Base-by-base conservation (phyloP, 2,797 vertebrate genomes). In the Lutjanus campechanus region DNA sequence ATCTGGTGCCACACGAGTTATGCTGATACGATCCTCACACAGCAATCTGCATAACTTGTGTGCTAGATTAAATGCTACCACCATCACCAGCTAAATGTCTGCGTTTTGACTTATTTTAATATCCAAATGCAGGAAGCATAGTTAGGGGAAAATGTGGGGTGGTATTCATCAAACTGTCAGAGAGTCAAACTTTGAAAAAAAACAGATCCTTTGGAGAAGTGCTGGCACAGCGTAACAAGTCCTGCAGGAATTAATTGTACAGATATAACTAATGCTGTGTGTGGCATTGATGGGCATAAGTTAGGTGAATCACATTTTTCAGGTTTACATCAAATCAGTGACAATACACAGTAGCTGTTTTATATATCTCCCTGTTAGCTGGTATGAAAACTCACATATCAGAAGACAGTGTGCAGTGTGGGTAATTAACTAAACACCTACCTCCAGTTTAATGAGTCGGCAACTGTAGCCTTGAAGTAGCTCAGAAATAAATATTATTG, bases 101-200 rank as follows among this genome's bases (percentile, higher is more conserved):
- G 36, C 9, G 58, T 76, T 70, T 85, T 78, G 50, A 83, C 75
- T 85, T 54, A 75, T 79, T 79, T 88, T 81, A 83, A 86, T 83
- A 67, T 69, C 49, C 41, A 81, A 64, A 72, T 80, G 55, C 41
- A 59, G 65, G 46, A 60, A 65, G 69, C 56, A 69, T 40, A 64
- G 61, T 22, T 41, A n/a, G 12, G 20, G 10, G 59, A 20, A 69
- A 73, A 68, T 69, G 51, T 76, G 20, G 40, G 49, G 29, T 25
- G 47, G 36, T 58, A 82, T 89, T 86, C 19, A 85, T 86, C 66
- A 89, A 88, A 84, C 62, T 90, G 69, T 86, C 83, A 76, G 16
- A 25, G n/a, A 74, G 63, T 75, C 60, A 80, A 55, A 72, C 72
- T 80, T 53, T 8, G 1, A 13, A 29, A 71, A n/a, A 47, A 46